Evolutionary conservation across 2,888 invertebrate genomes (phyloP).

Genomic region (Cistogaster globosa): DNA sequence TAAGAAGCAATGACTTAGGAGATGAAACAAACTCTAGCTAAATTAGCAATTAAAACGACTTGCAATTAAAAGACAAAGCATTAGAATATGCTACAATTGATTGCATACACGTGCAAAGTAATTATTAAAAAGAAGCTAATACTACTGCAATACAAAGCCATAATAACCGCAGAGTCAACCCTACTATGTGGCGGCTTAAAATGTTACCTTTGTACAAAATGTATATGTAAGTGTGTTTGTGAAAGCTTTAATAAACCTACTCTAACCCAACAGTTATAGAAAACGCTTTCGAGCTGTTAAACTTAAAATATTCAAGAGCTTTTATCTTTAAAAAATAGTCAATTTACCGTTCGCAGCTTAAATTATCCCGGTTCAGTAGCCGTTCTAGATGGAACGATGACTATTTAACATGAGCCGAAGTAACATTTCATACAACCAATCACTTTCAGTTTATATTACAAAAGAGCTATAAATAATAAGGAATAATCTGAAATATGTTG

Average conservation of each 20-base stretch:
- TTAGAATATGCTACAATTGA: constrained; percentile 1
- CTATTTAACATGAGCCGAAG: too few relatives aligned
- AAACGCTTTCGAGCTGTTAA: background rate
- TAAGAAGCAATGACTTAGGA: background rate
- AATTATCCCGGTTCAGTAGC: too few relatives aligned
- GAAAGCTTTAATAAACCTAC: background rate
- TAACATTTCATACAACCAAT: too few relatives aligned
- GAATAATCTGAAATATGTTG: too few relatives aligned
- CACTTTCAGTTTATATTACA: too few relatives aligned
- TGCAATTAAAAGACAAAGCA: background rate
- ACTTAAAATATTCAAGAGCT: too few relatives aligned
- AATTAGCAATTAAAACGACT: background rate
- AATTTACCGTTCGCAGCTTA: too few relatives aligned
- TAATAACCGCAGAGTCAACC: constrained; percentile 57
- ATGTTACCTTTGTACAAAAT: constrained; percentile 25
- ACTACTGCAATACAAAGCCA: constrained; percentile 36
- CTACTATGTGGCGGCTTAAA: constrained; percentile 50
- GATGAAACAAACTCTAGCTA: background rate
- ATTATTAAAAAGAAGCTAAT: constrained; percentile 9
- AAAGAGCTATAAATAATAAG: too few relatives aligned
- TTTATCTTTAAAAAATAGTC: too few relatives aligned
- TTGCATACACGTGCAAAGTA: constrained; percentile 7
- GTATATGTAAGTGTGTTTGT: background rate
- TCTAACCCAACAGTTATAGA: constrained; percentile 3
- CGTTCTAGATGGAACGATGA: too few relatives aligned